phyloP scores from a whole-genome alignment of 2,113 vertebrate genomes.

The human (Homo sapiens) region GRCh38 chr5:39223501-39224000 shows the following conservation, averaged over 20 bases:
- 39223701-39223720: background rate
- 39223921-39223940: background rate
- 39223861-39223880: background rate
- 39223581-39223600: background rate
- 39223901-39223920: background rate
- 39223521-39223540: background rate
- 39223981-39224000: background rate
- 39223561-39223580: background rate
- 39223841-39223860: background rate
- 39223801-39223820: background rate
- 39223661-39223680: background rate
- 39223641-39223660: conserved; percentile 7
- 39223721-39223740: background rate
- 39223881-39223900: background rate
- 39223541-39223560: background rate
- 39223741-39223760: background rate
- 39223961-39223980: background rate
- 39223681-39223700: background rate
- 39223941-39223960: background rate
- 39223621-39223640: background rate
- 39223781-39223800: background rate
- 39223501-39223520: background rate
- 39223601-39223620: background rate
- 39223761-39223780: background rate
- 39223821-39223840: background rate